Conservation (phyloP, 2,113 vertebrate genomes). For the Microtus oregoni region DNA sequence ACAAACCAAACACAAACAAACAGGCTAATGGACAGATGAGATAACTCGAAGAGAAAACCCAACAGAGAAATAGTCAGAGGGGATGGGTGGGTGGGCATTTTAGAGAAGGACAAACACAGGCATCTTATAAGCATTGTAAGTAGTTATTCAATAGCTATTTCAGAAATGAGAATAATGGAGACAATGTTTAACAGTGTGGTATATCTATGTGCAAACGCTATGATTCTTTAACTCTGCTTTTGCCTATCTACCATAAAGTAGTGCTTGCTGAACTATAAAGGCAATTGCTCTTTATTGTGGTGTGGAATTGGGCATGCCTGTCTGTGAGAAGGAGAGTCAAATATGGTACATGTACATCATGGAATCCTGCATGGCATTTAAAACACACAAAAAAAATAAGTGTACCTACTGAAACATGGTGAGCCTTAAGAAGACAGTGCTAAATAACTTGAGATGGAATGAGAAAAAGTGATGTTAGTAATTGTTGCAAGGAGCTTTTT, state of each 20-base stretch:
- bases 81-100: neutral
- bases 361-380: neutral
- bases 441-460: neutral
- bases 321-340: neutral
- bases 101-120: neutral
- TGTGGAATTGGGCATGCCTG: neutral
- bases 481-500: too few relatives aligned
- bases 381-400: neutral
- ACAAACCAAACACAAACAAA: neutral
- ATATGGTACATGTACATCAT: neutral
- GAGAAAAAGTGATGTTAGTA: neutral
- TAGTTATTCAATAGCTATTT: neutral
- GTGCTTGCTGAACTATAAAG: neutral
- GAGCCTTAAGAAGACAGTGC: neutral
- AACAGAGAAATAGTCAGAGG: neutral
- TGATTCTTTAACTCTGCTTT: neutral
- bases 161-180: neutral
- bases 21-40: neutral
- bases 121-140: neutral
- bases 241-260: neutral
- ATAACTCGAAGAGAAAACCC: neutral
- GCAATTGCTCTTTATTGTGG: neutral
- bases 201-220: neutral
- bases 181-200: neutral
- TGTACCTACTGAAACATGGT: neutral